Evolutionary conservation across 2,888 invertebrate species (phyloP), one percentile per base, ranked within the genome.

Genomic region (Balanococcus diminutus): DNA sequence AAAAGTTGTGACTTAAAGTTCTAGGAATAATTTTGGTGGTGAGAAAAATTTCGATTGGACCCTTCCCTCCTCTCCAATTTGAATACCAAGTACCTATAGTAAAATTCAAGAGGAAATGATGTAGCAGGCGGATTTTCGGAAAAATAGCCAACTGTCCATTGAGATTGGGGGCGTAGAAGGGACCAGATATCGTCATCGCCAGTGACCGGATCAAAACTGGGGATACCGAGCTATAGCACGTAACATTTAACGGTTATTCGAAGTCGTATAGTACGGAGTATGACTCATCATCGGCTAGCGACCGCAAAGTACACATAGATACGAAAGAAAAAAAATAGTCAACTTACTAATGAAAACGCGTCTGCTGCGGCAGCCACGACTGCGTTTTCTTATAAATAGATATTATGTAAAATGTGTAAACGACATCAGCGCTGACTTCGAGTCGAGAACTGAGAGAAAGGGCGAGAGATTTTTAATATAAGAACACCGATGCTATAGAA

Each of bases 341-440:
- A 42, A 61, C 61, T 61, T 61, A 61, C 61, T 61, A 19, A 61
- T 61, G 61, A 61, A 61, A 61, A 42, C 42, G 42, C 42, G 42
- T 42, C 42, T 42, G 42, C 42, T 11, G 42, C 42, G 16, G 16
- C 61, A 16, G 42, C 42, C 14, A 16, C 42, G 16, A 14, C 61
- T 11, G 61, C 6, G 25, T 61, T 61, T 11, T 61, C 61, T 61
- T 61, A 61, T 61, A 61, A 61, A 61, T 61, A 61, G 61, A 61
- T 61, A 61, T 61, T 61, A 61, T 61, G 61, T 61, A 61, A 61
- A 61, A 61, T 61, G 61, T 42, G 42, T 61, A 61, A 61, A 61
- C 61, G 61, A 22, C 61, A 61, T 36, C 42, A 16, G 14, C 42
- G 16, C 42, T 9, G n/a, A n/a, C n/a, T 14, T 3, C 14, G 42